Base-by-base conservation (phyloP, 2,113 vertebrate species). In the Neotragus moschatus region DNA sequence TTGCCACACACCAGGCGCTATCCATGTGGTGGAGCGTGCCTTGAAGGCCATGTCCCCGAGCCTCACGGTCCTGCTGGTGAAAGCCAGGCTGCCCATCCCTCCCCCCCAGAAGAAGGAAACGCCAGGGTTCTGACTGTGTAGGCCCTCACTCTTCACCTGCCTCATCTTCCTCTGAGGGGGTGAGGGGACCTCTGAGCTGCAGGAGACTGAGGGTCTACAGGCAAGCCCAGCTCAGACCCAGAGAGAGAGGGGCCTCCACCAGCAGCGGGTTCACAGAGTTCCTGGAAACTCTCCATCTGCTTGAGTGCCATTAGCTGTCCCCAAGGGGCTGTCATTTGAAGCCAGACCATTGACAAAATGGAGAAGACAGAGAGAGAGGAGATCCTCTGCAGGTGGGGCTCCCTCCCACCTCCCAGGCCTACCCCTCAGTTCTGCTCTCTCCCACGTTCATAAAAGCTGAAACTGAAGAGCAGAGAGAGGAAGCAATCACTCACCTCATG, bases 11-110 rank as follows among this genome's bases (percentile, higher is more conserved):
- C 5, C 2, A 85, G 36, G 36, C 26, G 9, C 70, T 14, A 5
- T 30, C 25, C 14, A 3, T 0, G 0, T 5, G 36, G 58, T 8
- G 21, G 14, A 79, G n/a, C 5, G 14, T 49, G 33, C 17, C 12
- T 58, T 6, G 1, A 45, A n/a, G 47, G 16, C 19, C 26, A 16
- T 6, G 3, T 21, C 77, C 17, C 7, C 45, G 6, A 28, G 33
- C 39, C 73, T n/a, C 30, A 43, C 6, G 56, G 19, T 12, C 36
- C 25, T 51, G 33, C 45, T 95, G n/a, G 36, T 79, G 10, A 11
- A n/a, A n/a, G 36, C 7, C 36, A 3, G 8, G 56, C 25, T 23
- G 2, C 43, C 84, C 49, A 28, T 36, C 17, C 36, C 36, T 36
- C n/a, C 19, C 47, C 33, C 0, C 6, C 7, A 36, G 30, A 33